These are phyloP conservation scores for Forpus xanthops DNA, from an alignment of 2,797 vertebrate genomes.

Conservation along the genomic window DNA sequence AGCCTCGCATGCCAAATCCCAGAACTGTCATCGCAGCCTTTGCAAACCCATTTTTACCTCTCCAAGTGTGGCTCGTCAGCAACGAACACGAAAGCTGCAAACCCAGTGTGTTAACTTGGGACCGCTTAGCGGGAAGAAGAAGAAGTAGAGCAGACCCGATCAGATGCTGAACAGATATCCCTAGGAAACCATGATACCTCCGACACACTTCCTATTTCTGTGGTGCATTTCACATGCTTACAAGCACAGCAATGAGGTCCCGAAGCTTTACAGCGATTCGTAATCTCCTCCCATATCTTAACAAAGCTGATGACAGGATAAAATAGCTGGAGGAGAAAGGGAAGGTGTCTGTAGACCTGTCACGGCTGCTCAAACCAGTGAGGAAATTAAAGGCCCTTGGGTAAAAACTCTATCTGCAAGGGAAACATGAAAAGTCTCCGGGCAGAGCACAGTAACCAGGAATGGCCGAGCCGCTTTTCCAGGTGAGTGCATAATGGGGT, in stretches of 20 bases:
- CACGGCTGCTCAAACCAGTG: neutral
- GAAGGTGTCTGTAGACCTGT: neutral
- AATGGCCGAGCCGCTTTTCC: neutral
- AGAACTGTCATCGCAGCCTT: conserved; percentile 53
- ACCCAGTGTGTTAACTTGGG: neutral
- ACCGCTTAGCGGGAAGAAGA: neutral
- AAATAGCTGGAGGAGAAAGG: neutral
- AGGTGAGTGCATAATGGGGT: conserved; percentile 18
- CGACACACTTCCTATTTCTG: neutral
- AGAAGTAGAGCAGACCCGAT: neutral
- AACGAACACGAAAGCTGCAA: neutral
- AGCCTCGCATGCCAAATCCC: neutral
- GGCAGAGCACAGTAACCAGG: neutral
- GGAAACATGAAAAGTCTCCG: neutral
- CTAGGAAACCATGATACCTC: neutral
- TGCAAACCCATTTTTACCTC: conserved; percentile 51
- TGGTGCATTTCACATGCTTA: fast-evolving
- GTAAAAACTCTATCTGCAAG: conserved; percentile 45
- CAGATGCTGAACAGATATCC: neutral
- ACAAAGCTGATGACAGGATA: neutral
- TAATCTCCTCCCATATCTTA: neutral
- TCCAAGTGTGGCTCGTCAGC: conserved; percentile 18
- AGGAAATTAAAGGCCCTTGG: conserved; percentile 20
- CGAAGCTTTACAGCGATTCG: neutral
- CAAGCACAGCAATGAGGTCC: neutral